Percentiles rank a stretch among this genome's conserved stretches.
Evolutionary conservation across 2,888 invertebrate species (phyloP).

Genomic region (Steinernema carpocapsae): DNA sequence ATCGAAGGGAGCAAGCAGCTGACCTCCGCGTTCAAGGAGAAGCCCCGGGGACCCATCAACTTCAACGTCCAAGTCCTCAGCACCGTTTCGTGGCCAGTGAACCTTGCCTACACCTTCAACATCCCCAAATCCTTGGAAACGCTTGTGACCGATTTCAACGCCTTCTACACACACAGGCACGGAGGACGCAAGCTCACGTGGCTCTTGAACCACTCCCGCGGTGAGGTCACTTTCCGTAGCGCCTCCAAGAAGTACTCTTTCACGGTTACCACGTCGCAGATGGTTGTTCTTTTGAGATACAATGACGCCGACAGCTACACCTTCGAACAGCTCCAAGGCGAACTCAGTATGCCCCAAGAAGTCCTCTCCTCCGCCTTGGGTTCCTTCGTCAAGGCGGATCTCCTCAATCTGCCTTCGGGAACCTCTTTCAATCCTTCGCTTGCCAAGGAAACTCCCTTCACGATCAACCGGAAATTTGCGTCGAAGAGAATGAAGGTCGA

Average conservation of each 20-base stretch:
- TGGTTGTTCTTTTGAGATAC: constrained; percentile 8
- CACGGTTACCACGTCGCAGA: not conserved
- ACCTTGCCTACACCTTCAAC: constrained; percentile 68
- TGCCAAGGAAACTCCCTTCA: not conserved
- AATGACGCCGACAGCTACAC: constrained; percentile 14
- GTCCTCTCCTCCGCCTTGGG: not conserved
- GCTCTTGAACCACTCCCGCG: constrained; percentile 70
- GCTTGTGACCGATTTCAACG: constrained; percentile 41
- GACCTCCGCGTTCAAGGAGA: not conserved
- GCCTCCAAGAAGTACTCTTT: not conserved
- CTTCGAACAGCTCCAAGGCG: not conserved
- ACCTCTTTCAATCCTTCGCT: not conserved
- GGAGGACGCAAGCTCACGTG: constrained; percentile 96
- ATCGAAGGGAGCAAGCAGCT: not conserved
- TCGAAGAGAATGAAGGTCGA: constrained; percentile 7
- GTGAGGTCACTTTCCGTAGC: constrained; percentile 40
- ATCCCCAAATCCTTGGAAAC: constrained; percentile 43
- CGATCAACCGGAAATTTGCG: not conserved
- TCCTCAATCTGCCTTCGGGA: not conserved
- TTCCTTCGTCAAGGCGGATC: constrained; percentile 6
- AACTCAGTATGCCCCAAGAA: not conserved
- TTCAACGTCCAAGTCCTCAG: not conserved
- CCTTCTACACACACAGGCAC: constrained; percentile 76
- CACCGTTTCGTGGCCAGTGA: constrained; percentile 83
- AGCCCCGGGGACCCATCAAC: not conserved